Evolutionary conservation across 2,113 vertebrate species (phyloP).

Genomic region (Eudorcas thomsonii): DNA sequence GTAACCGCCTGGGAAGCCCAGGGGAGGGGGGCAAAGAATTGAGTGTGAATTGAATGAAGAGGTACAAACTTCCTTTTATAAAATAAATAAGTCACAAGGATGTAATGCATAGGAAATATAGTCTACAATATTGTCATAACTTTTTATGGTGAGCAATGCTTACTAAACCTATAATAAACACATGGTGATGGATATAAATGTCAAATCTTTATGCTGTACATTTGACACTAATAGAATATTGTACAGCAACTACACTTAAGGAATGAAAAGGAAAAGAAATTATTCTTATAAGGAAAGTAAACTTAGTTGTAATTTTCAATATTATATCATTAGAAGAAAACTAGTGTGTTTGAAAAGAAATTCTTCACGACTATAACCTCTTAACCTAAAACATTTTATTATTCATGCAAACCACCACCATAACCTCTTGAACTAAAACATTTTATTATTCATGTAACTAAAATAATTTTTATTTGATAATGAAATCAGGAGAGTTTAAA

Average conservation of each 20-base stretch:
- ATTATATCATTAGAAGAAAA: neutral
- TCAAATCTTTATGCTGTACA: neutral
- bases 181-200: neutral
- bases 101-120: neutral
- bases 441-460: neutral
- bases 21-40: neutral
- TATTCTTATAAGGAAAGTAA: neutral
- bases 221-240: neutral
- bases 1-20: neutral
- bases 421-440: neutral
- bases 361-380: neutral
- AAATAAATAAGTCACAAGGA: neutral
- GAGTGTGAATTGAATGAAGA: neutral
- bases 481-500: neutral
- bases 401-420: neutral
- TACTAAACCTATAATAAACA: neutral
- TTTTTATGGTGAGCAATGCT: neutral
- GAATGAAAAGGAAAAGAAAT: neutral
- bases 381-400: neutral
- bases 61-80: neutral
- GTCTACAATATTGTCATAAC: neutral
- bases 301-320: neutral
- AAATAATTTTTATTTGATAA: neutral
- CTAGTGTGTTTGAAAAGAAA: neutral
- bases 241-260: neutral